These are phyloP conservation scores for Uromys caudimaculatus DNA, from an alignment of 2,797 vertebrate genomes.

Conservation along the genomic window DNA sequence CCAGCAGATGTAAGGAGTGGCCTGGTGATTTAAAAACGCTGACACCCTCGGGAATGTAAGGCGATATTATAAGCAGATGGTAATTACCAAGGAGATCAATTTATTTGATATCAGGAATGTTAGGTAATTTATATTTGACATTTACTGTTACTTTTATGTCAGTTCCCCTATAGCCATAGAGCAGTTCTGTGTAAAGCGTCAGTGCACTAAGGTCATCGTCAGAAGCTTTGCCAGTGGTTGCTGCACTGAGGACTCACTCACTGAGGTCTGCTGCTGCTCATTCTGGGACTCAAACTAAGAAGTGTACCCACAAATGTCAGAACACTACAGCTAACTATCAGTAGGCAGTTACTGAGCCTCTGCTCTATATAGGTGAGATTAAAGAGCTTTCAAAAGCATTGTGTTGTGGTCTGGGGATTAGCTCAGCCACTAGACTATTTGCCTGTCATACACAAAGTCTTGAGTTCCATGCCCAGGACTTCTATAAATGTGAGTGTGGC, in stretches of 20 bases:
- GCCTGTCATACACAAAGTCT: neutral
- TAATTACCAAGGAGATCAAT: neutral
- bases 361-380: neutral
- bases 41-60: neutral
- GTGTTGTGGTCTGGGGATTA: neutral
- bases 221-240: neutral
- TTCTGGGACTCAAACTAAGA: neutral
- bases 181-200: neutral
- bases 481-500: neutral
- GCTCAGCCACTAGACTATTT: neutral
- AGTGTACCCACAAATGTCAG: neutral
- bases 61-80: neutral
- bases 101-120: neutral
- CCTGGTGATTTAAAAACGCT: constrained; percentile 27
- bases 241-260: neutral
- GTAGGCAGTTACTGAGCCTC: neutral
- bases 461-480: neutral
- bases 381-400: constrained; percentile 32
- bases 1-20: neutral
- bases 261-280: neutral
- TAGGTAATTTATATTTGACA: neutral
- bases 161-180: neutral
- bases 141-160: neutral
- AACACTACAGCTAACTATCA: neutral
- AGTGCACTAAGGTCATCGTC: neutral